These are phyloP conservation scores for Oxycera nigricornis DNA, from an alignment of 2,888 invertebrate species.

Conservation along the genomic window DNA sequence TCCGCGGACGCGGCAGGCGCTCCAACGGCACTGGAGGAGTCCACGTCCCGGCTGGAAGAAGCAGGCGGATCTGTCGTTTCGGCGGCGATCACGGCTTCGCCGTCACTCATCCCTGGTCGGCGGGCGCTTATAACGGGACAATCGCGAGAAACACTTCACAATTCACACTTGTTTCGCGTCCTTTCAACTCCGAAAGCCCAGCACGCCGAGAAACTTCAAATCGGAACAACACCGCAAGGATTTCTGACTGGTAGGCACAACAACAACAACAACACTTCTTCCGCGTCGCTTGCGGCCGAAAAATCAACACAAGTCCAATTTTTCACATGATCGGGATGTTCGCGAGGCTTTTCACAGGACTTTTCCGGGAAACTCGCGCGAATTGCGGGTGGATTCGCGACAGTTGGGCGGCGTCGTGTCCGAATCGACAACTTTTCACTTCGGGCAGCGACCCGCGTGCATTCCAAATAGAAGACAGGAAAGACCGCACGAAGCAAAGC, in stretches of 20 bases:
- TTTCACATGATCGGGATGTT: no score
- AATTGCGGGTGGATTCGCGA: background rate
- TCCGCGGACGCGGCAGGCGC: background rate
- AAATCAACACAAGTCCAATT: no score
- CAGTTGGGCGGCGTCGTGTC: background rate
- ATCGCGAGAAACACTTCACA: background rate
- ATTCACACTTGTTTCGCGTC: background rate
- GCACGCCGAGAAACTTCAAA: no score
- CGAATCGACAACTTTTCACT: background rate
- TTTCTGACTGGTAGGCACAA: no score
- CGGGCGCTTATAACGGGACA: background rate
- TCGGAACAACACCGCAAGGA: no score
- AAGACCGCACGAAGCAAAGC: no score
- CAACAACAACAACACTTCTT: no score
- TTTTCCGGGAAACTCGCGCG: background rate
- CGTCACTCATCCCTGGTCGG: slow-evolving; percentile 29
- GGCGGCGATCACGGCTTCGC: slow-evolving; percentile 13
- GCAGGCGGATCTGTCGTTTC: background rate
- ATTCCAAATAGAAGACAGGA: no score
- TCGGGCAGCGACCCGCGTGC: background rate
- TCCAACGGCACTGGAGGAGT: background rate
- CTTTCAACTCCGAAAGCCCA: no score
- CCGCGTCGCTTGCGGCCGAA: no score
- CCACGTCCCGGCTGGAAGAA: background rate
- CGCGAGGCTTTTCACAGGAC: background rate